phyloP scores from a whole-genome alignment of 1,140 invertebrate genomes.

The Carposina sasakii region DNA sequence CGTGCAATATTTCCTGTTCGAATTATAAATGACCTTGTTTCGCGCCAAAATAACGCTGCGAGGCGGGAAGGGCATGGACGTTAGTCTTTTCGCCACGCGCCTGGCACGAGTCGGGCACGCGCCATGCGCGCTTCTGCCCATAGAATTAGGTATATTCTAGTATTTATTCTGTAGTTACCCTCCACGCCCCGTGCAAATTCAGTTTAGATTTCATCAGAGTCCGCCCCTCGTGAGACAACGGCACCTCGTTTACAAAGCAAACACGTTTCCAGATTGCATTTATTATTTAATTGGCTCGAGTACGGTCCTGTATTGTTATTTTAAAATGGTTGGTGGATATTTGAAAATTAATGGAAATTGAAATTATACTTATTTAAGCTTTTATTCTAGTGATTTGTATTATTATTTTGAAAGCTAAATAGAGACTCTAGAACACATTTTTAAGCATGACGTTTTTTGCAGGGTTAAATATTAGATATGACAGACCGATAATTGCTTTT shows the following conservation, averaged over 20 bases:
- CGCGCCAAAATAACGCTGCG: conserved; percentile 38
- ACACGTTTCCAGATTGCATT: conserved; percentile 49
- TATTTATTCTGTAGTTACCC: conserved; percentile 64
- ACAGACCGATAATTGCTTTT: no score
- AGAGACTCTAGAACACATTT: no score
- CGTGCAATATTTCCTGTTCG: conserved; percentile 66
- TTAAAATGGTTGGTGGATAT: no score
- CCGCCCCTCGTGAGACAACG: conserved; percentile 30
- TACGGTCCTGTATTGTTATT: no score
- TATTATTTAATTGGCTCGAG: conserved; percentile 66
- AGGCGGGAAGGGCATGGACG: conserved; percentile 6
- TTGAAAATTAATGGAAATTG: no score
- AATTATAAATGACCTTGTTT: conserved; percentile 57
- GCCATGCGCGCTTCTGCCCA: no score
- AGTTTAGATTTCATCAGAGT: conserved; percentile 59
- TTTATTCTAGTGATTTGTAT: no score
- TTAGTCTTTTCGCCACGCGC: conserved; percentile 21
- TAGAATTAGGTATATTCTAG: no score
- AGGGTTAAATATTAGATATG: no score
- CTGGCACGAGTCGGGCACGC: conserved; percentile 26
- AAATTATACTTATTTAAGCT: no score
- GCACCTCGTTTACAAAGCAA: conserved; percentile 42
- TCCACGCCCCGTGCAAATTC: conserved; percentile 41
- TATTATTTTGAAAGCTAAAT: no score
- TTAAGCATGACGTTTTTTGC: no score